Evolutionary conservation across 2,113 vertebrate genomes (phyloP).

Genomic region (Murina feae): DNA sequence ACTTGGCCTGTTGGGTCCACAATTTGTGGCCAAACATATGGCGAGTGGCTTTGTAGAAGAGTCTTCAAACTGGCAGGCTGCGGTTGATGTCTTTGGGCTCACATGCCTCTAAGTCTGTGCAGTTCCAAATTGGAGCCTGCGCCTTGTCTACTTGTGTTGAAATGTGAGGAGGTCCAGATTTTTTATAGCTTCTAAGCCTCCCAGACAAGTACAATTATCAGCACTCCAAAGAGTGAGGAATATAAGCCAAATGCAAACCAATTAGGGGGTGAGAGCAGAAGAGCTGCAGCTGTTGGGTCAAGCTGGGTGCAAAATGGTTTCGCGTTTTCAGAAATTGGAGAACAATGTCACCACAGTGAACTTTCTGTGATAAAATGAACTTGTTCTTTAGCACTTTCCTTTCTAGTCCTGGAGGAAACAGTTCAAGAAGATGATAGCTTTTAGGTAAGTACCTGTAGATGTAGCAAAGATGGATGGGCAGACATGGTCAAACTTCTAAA

Average conservation of each 20-base stretch:
- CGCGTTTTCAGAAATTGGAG: slow-evolving; percentile 69
- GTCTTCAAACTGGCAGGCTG: slow-evolving; percentile 68
- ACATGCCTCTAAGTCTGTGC: slow-evolving; percentile 25
- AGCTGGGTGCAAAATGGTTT: slow-evolving; percentile 71
- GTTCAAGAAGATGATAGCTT: neutral
- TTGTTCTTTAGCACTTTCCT: neutral
- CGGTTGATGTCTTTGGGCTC: slow-evolving; percentile 68
- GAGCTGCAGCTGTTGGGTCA: slow-evolving; percentile 80
- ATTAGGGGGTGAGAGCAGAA: slow-evolving; percentile 76
- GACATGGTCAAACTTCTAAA: slow-evolving; percentile 21
- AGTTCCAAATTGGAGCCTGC: slow-evolving; percentile 60
- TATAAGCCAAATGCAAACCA: slow-evolving; percentile 78
- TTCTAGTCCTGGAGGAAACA: neutral
- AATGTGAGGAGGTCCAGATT: slow-evolving; percentile 72
- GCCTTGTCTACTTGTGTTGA: slow-evolving; percentile 51
- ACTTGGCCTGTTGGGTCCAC: slow-evolving; percentile 57
- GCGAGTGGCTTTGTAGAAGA: slow-evolving; percentile 61
- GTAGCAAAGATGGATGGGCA: neutral
- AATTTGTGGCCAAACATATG: slow-evolving; percentile 72
- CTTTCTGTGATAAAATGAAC: slow-evolving; percentile 65
- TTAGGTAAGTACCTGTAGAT: neutral
- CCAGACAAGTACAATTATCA: slow-evolving; percentile 63
- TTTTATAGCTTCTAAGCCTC: slow-evolving; percentile 67
- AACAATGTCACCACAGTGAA: slow-evolving; percentile 66
- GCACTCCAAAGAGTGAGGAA: slow-evolving; percentile 56